Percentiles rank a stretch among this genome's conserved stretches.
Conservation (phyloP, 37 sponge, comb jelly and placozoan genomes). For the Eunapius fragilis region DNA sequence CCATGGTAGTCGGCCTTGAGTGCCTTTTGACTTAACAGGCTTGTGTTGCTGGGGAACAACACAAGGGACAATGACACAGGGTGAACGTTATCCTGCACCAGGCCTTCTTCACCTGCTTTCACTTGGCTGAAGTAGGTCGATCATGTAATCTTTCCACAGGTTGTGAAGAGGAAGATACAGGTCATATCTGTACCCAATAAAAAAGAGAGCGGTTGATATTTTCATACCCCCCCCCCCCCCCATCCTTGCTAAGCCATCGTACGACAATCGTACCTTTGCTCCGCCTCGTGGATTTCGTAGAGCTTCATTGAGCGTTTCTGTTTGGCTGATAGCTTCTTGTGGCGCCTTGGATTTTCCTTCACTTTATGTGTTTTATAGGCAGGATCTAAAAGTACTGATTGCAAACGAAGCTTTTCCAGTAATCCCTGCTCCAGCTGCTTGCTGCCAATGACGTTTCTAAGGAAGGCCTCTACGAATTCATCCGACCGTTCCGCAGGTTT, state of each 20-base stretch:
- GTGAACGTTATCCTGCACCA: background rate
- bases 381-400: constrained; percentile 47
- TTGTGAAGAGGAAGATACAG: constrained; percentile 71
- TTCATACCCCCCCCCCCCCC: background rate
- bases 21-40: constrained; percentile 53
- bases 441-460: constrained; percentile 21
- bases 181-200: constrained; percentile 31
- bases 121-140: constrained; percentile 60
- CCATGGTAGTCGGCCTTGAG: constrained; percentile 91
- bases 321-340: constrained; percentile 48
- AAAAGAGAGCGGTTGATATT: background rate
- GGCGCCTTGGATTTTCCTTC: background rate
- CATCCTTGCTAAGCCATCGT: background rate
- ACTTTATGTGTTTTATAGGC: constrained; percentile 19
- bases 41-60: background rate
- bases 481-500: background rate
- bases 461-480: constrained; percentile 49
- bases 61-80: background rate
- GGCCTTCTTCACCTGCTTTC: background rate
- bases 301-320: constrained; percentile 45
- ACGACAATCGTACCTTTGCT: constrained; percentile 38
- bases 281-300: constrained; percentile 49
- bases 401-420: constrained; percentile 6
- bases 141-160: constrained; percentile 76
- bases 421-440: constrained; percentile 41